Evolutionary conservation across 1,140 invertebrate genomes (phyloP).

Genomic region (Elymnias hypermnestra): DNA sequence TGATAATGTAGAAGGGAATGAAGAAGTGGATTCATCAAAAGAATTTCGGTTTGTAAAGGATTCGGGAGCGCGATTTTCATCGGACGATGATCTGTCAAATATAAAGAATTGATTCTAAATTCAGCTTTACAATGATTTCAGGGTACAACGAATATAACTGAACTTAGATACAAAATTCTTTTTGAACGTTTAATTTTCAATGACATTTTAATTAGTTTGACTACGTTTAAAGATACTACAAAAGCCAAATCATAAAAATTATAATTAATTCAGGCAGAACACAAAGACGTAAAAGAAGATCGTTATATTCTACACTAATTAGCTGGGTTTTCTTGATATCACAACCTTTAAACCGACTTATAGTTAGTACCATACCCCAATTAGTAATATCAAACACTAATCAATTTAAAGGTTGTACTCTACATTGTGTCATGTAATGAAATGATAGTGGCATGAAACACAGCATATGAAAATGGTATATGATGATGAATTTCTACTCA

Average conservation of each 20-base stretch:
- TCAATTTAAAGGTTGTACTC: constrained; percentile 48
- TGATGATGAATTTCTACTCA: constrained; percentile 24
- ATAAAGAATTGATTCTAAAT: constrained; percentile 68
- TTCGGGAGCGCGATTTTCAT: constrained; percentile 64
- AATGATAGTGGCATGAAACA: constrained; percentile 7
- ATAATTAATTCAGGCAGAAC: constrained; percentile 17
- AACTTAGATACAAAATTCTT: constrained; percentile 7
- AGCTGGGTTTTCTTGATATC: constrained; percentile 5
- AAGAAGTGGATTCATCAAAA: constrained; percentile 39
- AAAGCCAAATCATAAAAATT: constrained; percentile 37
- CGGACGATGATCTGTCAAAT: constrained; percentile 76
- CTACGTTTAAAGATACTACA: constrained; percentile 59
- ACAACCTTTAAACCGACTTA: constrained; percentile 43
- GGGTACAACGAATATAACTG: neutral
- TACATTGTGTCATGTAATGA: constrained; percentile 5
- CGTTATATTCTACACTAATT: constrained; percentile 10
- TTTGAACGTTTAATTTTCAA: neutral
- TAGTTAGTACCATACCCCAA: constrained; percentile 23
- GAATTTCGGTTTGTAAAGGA: constrained; percentile 44
- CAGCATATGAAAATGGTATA: constrained; percentile 6
- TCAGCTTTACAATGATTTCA: constrained; percentile 9
- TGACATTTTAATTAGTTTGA: neutral
- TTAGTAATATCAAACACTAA: constrained; percentile 26
- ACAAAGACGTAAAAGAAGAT: constrained; percentile 10
- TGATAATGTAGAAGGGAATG: constrained; percentile 35